Conservation (phyloP, 2,113 vertebrate genomes). For the Lota lota region DNA sequence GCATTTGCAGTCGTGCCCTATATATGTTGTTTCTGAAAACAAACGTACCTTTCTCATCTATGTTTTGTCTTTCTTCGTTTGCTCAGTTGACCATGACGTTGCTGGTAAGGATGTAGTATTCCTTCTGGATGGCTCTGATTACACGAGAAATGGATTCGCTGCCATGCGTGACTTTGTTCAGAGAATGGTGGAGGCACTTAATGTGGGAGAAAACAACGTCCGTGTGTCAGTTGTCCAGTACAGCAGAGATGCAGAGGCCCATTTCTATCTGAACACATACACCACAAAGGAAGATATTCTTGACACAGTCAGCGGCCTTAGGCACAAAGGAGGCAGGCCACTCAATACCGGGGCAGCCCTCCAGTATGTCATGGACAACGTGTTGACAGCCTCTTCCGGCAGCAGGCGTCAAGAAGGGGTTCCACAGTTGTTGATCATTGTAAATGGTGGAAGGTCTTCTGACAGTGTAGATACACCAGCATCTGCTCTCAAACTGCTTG, state of each 20-base stretch:
- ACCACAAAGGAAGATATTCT: slow-evolving; percentile 36
- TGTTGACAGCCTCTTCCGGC: slow-evolving; percentile 77
- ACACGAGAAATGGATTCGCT: slow-evolving; percentile 39
- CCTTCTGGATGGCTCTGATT: slow-evolving; percentile 43
- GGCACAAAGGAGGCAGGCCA: slow-evolving; percentile 49
- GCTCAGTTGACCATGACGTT: slow-evolving; percentile 10
- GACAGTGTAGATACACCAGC: slow-evolving; percentile 49
- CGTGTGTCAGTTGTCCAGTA: slow-evolving; percentile 47
- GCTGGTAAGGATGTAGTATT: slow-evolving; percentile 35
- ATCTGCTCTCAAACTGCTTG: slow-evolving; percentile 44
- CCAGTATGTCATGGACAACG: slow-evolving; percentile 57
- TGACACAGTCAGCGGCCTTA: slow-evolving; percentile 20
- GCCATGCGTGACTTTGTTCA: slow-evolving; percentile 42
- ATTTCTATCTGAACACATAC: slow-evolving; percentile 49
- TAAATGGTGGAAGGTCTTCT: slow-evolving; percentile 45
- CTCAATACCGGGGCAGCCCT: slow-evolving; percentile 74
- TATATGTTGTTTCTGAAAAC: slow-evolving; percentile 38
- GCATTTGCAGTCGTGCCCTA: background rate
- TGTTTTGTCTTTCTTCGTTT: too few species aligned
- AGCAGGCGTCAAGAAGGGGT: slow-evolving; percentile 76
- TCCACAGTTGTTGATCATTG: slow-evolving; percentile 70
- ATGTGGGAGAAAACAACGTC: slow-evolving; percentile 39
- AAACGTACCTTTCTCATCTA: too few species aligned
- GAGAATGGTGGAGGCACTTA: slow-evolving; percentile 41
- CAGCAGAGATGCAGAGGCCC: slow-evolving; percentile 36